A percentile compares a stretch with the other conserved stretches of the same genome.
These are phyloP conservation scores for Oreochromis aureus DNA, from an alignment of 2,113 vertebrate genomes.

Conservation along the genomic window DNA sequence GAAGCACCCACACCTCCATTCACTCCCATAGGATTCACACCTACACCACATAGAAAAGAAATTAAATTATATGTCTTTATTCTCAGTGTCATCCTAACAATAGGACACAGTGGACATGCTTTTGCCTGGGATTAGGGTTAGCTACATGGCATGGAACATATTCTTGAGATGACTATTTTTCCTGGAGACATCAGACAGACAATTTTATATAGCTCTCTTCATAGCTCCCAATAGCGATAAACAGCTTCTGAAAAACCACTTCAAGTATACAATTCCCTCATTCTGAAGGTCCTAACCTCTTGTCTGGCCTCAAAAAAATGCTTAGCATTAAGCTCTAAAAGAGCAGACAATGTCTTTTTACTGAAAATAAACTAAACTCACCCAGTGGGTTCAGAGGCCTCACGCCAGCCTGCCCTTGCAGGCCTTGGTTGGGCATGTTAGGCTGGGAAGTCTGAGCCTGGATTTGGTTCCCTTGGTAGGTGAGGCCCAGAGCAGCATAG, in stretches of 20 bases:
- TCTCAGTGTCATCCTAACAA: neutral
- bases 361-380: neutral
- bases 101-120: neutral
- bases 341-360: neutral
- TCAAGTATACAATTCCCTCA: neutral
- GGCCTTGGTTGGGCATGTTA: conserved; percentile 71
- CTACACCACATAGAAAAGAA: conserved; percentile 46
- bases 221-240: neutral
- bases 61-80: neutral
- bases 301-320: neutral
- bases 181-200: fast-evolving
- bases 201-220: neutral
- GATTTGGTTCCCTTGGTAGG: conserved; percentile 96
- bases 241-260: neutral
- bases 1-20: conserved; percentile 88
- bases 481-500: conserved; percentile 92
- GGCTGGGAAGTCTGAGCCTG: conserved; percentile 78
- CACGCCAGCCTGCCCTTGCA: conserved; percentile 83
- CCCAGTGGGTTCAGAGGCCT: conserved; percentile 80
- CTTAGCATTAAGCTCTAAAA: neutral
- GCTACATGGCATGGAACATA: neutral
- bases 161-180: neutral
- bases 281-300: neutral
- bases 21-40: conserved; percentile 87
- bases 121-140: neutral